Percentiles rank a stretch among this genome's conserved stretches.
These are phyloP conservation scores for Cephalopholis sonnerati DNA, from an alignment of 2,113 vertebrate genomes.

Conservation along the genomic window DNA sequence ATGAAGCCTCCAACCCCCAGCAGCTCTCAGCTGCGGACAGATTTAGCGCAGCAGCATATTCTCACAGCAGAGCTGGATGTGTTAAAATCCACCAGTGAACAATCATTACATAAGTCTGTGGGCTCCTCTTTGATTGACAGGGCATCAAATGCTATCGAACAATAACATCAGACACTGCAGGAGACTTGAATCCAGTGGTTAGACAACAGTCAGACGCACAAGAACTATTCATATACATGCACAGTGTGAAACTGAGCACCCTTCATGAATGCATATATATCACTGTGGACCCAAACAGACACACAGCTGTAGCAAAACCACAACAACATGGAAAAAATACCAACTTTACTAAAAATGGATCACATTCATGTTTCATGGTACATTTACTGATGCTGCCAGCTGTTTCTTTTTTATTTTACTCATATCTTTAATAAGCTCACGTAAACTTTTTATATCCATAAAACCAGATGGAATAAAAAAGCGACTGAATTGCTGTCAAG, in stretches of 20 bases:
- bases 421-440: too few species aligned
- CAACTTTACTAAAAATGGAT: not conserved
- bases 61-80: not conserved
- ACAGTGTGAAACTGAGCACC: not conserved
- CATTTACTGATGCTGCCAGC: not conserved
- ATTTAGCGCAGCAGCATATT: conserved; percentile 51
- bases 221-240: not conserved
- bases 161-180: not conserved
- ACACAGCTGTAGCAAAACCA: not conserved
- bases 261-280: not conserved
- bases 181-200: not conserved
- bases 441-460: too few species aligned
- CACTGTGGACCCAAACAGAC: not conserved
- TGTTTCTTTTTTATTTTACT: not conserved
- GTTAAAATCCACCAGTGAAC: conserved; percentile 1
- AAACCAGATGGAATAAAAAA: too few species aligned
- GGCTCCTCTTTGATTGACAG: conserved; percentile 16
- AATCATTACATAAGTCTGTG: conserved; percentile 27
- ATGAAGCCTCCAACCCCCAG: conserved; percentile 16
- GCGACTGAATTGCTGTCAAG: too few species aligned
- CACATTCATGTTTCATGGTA: not conserved
- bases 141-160: not conserved
- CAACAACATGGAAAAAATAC: too few species aligned
- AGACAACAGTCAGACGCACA: not conserved
- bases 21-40: conserved; percentile 45